phyloP scores from a whole-genome alignment of 2,113 vertebrate species.

The Neotragus moschatus region DNA sequence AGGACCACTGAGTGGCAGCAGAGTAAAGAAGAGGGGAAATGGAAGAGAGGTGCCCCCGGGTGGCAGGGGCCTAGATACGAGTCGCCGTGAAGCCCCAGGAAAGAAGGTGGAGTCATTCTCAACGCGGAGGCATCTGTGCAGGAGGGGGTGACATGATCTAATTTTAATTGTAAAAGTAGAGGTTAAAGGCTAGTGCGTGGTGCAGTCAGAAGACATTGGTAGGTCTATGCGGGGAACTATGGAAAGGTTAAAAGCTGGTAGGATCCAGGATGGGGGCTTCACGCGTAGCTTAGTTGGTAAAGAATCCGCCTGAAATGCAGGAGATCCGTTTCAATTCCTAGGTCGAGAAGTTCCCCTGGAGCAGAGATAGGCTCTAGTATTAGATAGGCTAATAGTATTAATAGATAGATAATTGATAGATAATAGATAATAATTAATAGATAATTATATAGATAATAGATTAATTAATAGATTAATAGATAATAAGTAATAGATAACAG shows the following conservation, averaged over 20 bases:
- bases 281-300: neutral
- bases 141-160: neutral
- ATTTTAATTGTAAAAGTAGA: neutral
- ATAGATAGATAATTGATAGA: no score
- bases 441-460: no score
- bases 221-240: neutral
- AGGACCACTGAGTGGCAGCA: rapidly evolving
- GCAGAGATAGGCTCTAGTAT: neutral
- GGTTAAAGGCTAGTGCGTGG: neutral
- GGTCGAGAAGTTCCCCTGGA: neutral
- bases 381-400: no score
- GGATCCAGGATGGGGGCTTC: neutral
- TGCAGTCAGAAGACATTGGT: neutral
- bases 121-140: rapidly evolving
- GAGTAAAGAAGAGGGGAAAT: rapidly evolving
- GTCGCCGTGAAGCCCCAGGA: neutral
- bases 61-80: neutral
- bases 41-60: rapidly evolving
- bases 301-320: neutral
- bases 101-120: neutral
- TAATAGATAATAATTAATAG: no score
- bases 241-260: neutral
- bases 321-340: neutral
- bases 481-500: no score
- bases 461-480: no score